These are phyloP conservation scores for Sthenelais limicola DNA, from an alignment of 2,888 invertebrate species.

Conservation along the genomic window DNA sequence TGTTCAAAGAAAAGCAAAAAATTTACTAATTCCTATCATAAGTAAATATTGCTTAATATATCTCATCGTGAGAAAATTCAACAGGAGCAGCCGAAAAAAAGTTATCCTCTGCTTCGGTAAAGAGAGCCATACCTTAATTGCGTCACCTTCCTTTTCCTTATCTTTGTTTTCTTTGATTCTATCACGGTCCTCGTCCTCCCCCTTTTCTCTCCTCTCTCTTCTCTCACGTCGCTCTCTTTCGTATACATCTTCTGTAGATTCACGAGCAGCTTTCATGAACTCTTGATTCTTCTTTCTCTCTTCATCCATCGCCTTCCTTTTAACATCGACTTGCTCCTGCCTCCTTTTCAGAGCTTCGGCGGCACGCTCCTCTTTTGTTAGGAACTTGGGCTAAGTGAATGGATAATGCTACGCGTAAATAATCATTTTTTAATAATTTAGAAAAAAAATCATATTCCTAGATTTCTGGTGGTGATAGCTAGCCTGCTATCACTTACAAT, in stretches of 20 bases:
- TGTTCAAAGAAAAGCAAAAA: no score
- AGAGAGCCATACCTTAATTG: constrained; percentile 80
- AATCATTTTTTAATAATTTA: no score
- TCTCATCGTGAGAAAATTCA: no score
- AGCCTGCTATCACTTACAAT: no score
- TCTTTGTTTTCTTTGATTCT: constrained; percentile 77
- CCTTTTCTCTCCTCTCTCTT: constrained; percentile 52
- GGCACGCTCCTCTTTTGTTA: constrained; percentile 95
- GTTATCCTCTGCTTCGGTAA: no score
- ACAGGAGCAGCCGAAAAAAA: no score
- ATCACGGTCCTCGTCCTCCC: constrained; percentile 60
- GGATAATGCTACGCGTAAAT: no score
- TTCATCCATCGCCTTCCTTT: constrained; percentile 82
- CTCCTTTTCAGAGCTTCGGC: constrained; percentile 90
- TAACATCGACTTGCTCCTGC: constrained; percentile 87
- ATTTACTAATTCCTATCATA: no score
- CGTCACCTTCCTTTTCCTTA: constrained; percentile 93
- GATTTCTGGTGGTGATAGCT: no score
- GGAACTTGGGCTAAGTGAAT: constrained; percentile 95
- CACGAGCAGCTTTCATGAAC: constrained; percentile 73
- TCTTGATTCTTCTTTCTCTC: constrained; percentile 78
- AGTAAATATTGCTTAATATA: no score
- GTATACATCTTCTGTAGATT: constrained; percentile 50
- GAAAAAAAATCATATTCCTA: no score
- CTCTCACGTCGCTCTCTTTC: constrained; percentile 55